Percentiles rank a stretch among this genome's conserved stretches.
Conservation (phyloP, 1,140 invertebrate genomes). For the Eumaeus atala region DNA sequence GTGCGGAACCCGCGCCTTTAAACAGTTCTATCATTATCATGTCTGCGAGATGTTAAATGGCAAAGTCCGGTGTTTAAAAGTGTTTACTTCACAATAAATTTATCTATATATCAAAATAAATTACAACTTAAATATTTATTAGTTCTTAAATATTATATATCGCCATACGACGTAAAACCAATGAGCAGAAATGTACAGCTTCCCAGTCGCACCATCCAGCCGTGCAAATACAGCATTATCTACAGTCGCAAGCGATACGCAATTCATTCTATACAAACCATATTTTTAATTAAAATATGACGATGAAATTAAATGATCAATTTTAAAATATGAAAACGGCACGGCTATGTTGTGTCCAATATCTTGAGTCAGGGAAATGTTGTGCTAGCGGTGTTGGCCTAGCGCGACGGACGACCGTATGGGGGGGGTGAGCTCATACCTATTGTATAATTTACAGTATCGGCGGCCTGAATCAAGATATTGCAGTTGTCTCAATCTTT, state of each 20-base stretch:
- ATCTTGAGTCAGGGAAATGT: slow-evolving; percentile 22
- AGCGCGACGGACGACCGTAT: too few relatives aligned
- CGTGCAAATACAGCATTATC: slow-evolving; percentile 24
- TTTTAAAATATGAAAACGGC: slow-evolving; percentile 1
- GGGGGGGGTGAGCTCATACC: slow-evolving; percentile 3
- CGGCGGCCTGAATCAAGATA: slow-evolving; percentile 22
- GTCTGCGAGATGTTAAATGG: background rate
- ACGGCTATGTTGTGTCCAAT: slow-evolving; percentile 14
- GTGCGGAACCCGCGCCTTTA: background rate
- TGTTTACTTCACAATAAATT: slow-evolving; percentile 22
- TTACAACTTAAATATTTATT: slow-evolving; percentile 31
- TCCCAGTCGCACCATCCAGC: slow-evolving; percentile 12
- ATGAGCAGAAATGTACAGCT: slow-evolving; percentile 24
- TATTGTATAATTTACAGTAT: slow-evolving; percentile 6
- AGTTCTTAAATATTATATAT: slow-evolving; percentile 23
- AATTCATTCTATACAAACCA: slow-evolving; percentile 10
- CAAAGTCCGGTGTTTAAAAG: background rate
- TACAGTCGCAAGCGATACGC: slow-evolving; percentile 23
- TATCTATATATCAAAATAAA: slow-evolving; percentile 29
- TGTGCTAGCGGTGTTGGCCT: slow-evolving; percentile 10
- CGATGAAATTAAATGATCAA: slow-evolving; percentile 3
- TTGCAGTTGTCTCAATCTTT: slow-evolving; percentile 9
- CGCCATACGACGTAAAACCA: slow-evolving; percentile 17
- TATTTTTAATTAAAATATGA: slow-evolving; percentile 17
- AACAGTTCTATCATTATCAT: background rate